These are phyloP conservation scores for Cochlearius cochlearius DNA, from an alignment of 2,113 vertebrate genomes.

Conservation along the genomic window DNA sequence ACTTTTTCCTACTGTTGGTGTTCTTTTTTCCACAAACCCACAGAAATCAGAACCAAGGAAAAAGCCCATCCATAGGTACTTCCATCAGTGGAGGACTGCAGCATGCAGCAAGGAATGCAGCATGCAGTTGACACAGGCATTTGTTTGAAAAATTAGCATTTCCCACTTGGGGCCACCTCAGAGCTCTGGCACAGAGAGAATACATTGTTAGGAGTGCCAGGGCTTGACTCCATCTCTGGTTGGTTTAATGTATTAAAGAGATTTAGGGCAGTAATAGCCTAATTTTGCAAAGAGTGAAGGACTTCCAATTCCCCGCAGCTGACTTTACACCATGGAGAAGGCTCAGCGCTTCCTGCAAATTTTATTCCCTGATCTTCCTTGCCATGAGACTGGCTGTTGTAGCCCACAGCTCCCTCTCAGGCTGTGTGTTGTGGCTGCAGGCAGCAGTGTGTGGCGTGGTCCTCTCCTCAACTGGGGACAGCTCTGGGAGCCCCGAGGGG, in stretches of 20 bases:
- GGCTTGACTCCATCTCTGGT: background rate
- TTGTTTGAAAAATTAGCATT: background rate
- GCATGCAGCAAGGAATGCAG: background rate
- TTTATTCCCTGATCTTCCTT: background rate
- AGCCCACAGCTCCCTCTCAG: background rate
- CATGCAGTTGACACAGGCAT: background rate
- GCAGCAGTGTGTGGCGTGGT: fast-evolving
- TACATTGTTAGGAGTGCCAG: background rate
- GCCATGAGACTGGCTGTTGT: background rate
- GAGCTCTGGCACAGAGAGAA: background rate
- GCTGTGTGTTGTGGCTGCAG: background rate
- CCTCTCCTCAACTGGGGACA: background rate
- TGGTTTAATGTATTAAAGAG: background rate
- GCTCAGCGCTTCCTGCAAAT: background rate
- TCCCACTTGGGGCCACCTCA: background rate
- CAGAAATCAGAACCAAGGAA: background rate
- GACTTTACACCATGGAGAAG: background rate
- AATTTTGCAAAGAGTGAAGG: background rate
- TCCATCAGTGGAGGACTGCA: background rate
- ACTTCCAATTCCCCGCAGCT: background rate
- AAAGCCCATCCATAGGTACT: background rate
- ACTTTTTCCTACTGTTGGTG: background rate
- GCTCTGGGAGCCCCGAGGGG: background rate
- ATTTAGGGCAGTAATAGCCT: background rate
- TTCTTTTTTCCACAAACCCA: background rate